Percentiles rank a stretch among this genome's conserved stretches.
Conservation (phyloP, 2,113 vertebrate species). For the Gambusia holbrooki region DNA sequence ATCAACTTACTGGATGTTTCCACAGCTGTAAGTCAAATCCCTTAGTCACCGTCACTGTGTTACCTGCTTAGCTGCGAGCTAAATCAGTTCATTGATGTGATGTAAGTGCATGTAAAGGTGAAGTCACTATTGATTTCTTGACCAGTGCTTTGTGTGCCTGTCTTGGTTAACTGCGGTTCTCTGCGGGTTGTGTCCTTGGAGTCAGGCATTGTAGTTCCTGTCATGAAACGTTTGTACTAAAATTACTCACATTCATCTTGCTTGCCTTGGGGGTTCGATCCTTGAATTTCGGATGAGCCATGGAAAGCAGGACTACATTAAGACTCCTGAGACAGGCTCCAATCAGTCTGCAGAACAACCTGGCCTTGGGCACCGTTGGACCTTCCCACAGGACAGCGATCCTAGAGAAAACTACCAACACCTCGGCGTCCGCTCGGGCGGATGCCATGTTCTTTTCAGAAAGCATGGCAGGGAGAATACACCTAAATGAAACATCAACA, state of each 20-base stretch:
- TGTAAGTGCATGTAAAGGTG: slow-evolving; percentile 7
- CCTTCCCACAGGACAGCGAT: not conserved
- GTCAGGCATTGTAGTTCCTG: not conserved
- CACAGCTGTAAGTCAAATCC: not conserved
- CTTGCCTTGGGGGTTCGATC: not conserved
- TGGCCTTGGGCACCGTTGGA: not conserved
- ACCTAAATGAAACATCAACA: not conserved
- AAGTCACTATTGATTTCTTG: slow-evolving; percentile 6
- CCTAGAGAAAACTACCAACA: not conserved
- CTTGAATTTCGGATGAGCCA: not conserved
- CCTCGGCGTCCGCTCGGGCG: not conserved
- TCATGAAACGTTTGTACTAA: not conserved
- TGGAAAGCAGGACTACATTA: not conserved
- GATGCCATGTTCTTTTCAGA: not conserved
- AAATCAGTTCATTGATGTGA: slow-evolving; percentile 17
- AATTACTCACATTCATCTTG: not conserved
- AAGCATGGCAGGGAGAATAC: not conserved
- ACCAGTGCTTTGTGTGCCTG: not conserved
- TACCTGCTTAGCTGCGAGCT: not conserved
- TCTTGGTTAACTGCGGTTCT: not conserved
- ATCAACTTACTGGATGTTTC: not conserved
- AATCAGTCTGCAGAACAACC: not conserved
- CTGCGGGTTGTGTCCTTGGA: not conserved
- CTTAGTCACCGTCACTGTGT: not conserved
- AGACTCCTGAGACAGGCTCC: not conserved